phyloP scores from a whole-genome alignment of 2,888 invertebrate genomes.

The Tinea trinotella region DNA sequence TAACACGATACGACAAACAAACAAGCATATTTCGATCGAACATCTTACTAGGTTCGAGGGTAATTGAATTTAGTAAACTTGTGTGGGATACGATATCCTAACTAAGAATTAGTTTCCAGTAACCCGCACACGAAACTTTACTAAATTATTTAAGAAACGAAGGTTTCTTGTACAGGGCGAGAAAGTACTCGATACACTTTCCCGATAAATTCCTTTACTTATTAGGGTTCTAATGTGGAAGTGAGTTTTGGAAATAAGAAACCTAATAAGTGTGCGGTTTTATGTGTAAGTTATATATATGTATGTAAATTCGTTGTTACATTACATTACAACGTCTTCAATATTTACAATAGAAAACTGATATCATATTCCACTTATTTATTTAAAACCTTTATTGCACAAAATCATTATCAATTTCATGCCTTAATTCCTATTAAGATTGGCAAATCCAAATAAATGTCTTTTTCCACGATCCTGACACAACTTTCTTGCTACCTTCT shows the following conservation, averaged over 20 bases:
- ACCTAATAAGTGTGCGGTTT: no score
- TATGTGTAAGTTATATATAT: no score
- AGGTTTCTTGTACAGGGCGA: conserved; percentile 12
- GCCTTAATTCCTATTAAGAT: no score
- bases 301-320: no score
- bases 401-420: no score
- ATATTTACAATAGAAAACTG: no score
- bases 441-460: no score
- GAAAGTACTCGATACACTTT: conserved; percentile 11
- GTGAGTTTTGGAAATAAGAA: background rate
- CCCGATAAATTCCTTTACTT: conserved; percentile 15
- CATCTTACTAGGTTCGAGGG: background rate
- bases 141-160: conserved; percentile 18
- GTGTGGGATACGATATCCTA: conserved; percentile 14
- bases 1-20: background rate
- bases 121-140: conserved; percentile 9
- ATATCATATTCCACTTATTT: no score
- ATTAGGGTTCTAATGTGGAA: conserved; percentile 15
- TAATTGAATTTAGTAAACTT: conserved; percentile 13
- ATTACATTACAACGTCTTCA: no score
- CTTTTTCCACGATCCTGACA: no score
- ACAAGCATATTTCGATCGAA: conserved; percentile 9
- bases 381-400: no score
- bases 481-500: no score
- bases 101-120: conserved; percentile 14